These are phyloP conservation scores for Amazona vittata DNA, from an alignment of 2,113 vertebrate genomes.

Conservation along the genomic window DNA sequence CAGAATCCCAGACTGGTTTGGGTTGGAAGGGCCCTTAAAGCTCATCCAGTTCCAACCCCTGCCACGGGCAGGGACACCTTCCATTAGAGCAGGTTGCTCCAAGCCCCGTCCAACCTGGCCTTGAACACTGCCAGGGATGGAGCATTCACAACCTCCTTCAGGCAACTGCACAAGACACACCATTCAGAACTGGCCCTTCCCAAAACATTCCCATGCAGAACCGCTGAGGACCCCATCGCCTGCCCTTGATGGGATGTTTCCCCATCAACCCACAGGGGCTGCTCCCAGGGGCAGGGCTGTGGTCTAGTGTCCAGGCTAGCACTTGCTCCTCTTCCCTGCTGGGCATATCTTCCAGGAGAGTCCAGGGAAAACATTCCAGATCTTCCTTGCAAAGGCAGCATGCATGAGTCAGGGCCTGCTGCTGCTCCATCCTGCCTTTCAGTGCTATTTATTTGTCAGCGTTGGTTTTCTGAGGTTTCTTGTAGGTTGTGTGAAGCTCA, in stretches of 20 bases:
- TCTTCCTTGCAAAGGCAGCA: background rate
- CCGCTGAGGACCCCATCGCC: background rate
- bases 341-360: background rate
- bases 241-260: background rate
- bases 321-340: background rate
- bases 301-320: background rate
- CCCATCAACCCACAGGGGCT: too few species aligned
- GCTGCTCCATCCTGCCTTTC: background rate
- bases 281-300: background rate
- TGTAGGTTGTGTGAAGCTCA: background rate
- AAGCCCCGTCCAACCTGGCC: too few species aligned
- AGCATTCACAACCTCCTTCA: too few species aligned
- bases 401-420: background rate
- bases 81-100: too few species aligned
- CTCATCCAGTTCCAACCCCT: too few species aligned
- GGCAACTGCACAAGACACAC: background rate
- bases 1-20: too few species aligned
- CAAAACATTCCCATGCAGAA: background rate
- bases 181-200: background rate
- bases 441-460: background rate
- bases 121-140: too few species aligned
- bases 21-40: too few species aligned
- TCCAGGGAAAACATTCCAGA: background rate
- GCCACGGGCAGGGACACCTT: too few species aligned
- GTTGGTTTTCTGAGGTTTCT: background rate